Percentiles rank a stretch among this genome's conserved stretches.
Evolutionary conservation across 2,797 vertebrate species (phyloP).

Genomic region (Hippopotamyrus pictus): DNA sequence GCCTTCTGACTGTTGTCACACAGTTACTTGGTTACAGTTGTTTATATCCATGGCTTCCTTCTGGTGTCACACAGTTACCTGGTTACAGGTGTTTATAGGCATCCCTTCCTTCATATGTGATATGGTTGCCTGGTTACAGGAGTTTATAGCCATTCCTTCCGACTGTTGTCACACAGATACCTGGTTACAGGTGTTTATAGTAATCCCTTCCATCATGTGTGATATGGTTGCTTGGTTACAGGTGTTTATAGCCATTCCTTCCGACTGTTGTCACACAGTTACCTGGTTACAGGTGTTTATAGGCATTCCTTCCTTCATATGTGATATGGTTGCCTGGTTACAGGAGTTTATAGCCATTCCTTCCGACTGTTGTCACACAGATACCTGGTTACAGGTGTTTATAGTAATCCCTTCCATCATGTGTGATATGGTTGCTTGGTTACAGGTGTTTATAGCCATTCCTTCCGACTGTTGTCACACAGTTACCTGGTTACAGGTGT

Average conservation of each 20-base stretch:
- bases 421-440: slow-evolving; percentile 61
- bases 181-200: slow-evolving; percentile 80
- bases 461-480: slow-evolving; percentile 36
- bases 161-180: slow-evolving; percentile 40
- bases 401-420: slow-evolving; percentile 67
- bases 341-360: slow-evolving; percentile 79
- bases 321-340: slow-evolving; percentile 67
- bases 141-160: slow-evolving; percentile 72
- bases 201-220: slow-evolving; percentile 53
- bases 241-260: slow-evolving; percentile 74
- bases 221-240: slow-evolving; percentile 70
- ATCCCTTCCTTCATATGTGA: slow-evolving; percentile 37
- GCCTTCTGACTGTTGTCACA: slow-evolving; percentile 35
- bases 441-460: slow-evolving; percentile 77
- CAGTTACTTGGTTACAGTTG: slow-evolving; percentile 14
- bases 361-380: too few relatives aligned
- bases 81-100: slow-evolving; percentile 55
- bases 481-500: slow-evolving; percentile 77
- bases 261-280: slow-evolving; percentile 8
- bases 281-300: slow-evolving; percentile 45
- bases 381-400: slow-evolving; percentile 78
- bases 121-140: slow-evolving; percentile 74
- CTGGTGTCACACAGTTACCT: slow-evolving; percentile 14
- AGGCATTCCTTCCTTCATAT: slow-evolving; percentile 49
- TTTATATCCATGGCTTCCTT: slow-evolving; percentile 62